Percentiles rank a stretch among this genome's conserved stretches.
Conservation (phyloP, 2,888 invertebrate genomes). For the Pedicia rivosa region DNA sequence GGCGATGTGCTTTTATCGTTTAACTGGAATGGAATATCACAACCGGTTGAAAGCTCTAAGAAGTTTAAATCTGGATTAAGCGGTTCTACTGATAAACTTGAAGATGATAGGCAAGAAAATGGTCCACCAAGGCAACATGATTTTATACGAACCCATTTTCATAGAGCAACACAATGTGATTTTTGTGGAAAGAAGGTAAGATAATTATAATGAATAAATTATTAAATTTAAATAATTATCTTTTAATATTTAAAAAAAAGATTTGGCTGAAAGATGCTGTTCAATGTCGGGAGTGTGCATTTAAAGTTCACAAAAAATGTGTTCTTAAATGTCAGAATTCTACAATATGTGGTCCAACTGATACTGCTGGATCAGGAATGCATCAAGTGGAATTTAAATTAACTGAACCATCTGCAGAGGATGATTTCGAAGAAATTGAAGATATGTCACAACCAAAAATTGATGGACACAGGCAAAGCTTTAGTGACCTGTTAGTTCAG, state of each 20-base stretch:
- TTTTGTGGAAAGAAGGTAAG: slow-evolving; percentile 74
- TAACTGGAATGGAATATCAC: slow-evolving; percentile 41
- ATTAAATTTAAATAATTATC: slow-evolving; percentile 22
- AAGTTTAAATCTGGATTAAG: slow-evolving; percentile 8
- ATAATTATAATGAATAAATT: background rate
- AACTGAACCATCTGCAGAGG: slow-evolving; percentile 25
- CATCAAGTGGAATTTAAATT: slow-evolving; percentile 33
- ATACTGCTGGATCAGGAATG: slow-evolving; percentile 12
- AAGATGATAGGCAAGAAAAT: slow-evolving; percentile 17
- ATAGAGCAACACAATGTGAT: slow-evolving; percentile 78
- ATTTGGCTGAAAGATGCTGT: slow-evolving; percentile 96
- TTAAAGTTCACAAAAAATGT: slow-evolving; percentile 94
- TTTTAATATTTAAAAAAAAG: too few relatives aligned
- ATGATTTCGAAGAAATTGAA: slow-evolving; percentile 16
- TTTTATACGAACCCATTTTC: slow-evolving; percentile 78
- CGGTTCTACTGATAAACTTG: slow-evolving; percentile 16
- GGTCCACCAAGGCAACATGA: slow-evolving; percentile 39
- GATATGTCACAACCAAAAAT: slow-evolving; percentile 9
- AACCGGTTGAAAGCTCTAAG: slow-evolving; percentile 17
- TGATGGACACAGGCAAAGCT: slow-evolving; percentile 24
- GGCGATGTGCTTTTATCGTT: slow-evolving; percentile 82
- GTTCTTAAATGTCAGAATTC: slow-evolving; percentile 68
- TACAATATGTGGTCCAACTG: slow-evolving; percentile 41
- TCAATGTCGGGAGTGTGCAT: slow-evolving; percentile 73
- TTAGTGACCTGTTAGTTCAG: slow-evolving; percentile 32